A percentile compares a stretch with the other conserved stretches of the same genome.
These are phyloP conservation scores for Oryzias dopingdopingensis DNA, from an alignment of 2,797 vertebrate species.

Conservation along the genomic window DNA sequence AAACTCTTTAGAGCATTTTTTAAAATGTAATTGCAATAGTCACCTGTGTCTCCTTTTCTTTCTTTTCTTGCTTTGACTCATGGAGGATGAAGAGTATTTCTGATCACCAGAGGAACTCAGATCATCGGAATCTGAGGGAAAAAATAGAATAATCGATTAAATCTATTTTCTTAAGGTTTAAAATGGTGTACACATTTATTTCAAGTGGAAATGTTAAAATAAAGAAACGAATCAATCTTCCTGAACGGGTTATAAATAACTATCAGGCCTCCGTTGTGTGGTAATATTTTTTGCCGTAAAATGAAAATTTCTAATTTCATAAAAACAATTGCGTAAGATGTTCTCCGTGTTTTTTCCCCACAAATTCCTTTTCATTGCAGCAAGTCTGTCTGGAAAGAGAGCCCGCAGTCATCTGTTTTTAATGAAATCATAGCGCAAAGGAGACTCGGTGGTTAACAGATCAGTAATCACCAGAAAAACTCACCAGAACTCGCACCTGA, in stretches of 20 bases:
- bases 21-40: background rate
- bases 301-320: too few species aligned
- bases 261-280: too few species aligned
- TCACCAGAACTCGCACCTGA: slow-evolving; percentile 90
- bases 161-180: too few species aligned
- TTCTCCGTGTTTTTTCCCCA: background rate
- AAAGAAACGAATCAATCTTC: too few species aligned
- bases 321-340: too few species aligned
- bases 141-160: slow-evolving; percentile 8
- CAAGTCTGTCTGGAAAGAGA: background rate
- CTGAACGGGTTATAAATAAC: too few species aligned
- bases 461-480: background rate
- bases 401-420: too few species aligned
- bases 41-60: slow-evolving; percentile 98
- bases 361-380: too few species aligned
- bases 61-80: slow-evolving; percentile 93
- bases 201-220: too few species aligned
- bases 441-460: background rate
- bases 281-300: too few species aligned
- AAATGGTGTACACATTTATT: too few species aligned
- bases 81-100: slow-evolving; percentile 87
- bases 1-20: too few species aligned
- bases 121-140: slow-evolving; percentile 90
- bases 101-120: slow-evolving; percentile 88
- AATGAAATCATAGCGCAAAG: background rate